Evolutionary conservation across 2,888 invertebrate genomes (phyloP), one percentile per base, ranked within the genome.

Genomic region (Cephus spinipes): DNA sequence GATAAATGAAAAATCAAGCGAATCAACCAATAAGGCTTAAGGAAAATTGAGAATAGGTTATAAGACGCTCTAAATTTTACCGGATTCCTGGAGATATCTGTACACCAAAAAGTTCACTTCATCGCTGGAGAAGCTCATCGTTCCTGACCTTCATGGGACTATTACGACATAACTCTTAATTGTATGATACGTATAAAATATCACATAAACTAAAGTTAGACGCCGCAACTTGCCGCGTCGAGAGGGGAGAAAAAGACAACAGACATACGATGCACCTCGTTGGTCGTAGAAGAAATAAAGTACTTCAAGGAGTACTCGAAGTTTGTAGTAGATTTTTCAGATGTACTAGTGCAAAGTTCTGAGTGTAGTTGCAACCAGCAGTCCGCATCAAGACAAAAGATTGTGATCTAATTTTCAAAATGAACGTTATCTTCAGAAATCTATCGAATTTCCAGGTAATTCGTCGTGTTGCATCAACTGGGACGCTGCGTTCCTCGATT

Each of bases 41-140:
- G 12, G 32, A 12, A 74, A 35, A 74, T n/a, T 34, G 55, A 23
- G 2, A 23, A 55, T 55, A 55, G 87, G 87, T 87, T 86, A 88
- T 80, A 81, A 76, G 69, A 73, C 33, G 36, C 32, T 80, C 31
- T 69, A 77, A n/a, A 78, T 89, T 93, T 90, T 92, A 99, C 99
- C 99, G 88, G 99, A 98, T 93, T 99, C 99, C 92, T 99, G 98
- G 82, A 99, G 94, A 92, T 99, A 99, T 89, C 99, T 95, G 92
- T 99, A 99, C 81, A 99, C 98, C 85, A 99, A 94, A 92, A 98
- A 99, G 93, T 99, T 99, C 12, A 99, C 98, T 95, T 99, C 99
- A 93, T 99, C 99, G 92, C 98, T 99, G 87, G 98, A 98, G 93
- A 99, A 98, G 94, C 98, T 99, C 99, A 99, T 99, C 82, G 84